Conservation (phyloP, 2,113 vertebrate species). For the Bos javanicus region DNA sequence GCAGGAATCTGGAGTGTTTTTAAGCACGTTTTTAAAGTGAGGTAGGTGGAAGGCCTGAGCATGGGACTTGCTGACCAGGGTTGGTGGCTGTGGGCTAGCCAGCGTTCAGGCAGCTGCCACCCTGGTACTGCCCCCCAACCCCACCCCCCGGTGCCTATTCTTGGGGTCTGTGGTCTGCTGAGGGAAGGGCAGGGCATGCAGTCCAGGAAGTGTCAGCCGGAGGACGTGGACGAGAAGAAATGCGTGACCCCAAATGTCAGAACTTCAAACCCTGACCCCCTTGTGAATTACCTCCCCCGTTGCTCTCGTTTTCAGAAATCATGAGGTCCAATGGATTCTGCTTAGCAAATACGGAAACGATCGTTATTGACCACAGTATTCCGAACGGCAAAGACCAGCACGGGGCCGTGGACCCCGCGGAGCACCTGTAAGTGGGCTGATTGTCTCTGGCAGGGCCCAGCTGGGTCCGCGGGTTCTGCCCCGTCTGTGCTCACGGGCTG, state of each 20-base stretch:
- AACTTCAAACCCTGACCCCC: background rate
- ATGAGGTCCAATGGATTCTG: slow-evolving; percentile 99
- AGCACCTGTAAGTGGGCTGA: slow-evolving; percentile 86
- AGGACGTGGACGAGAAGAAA: background rate
- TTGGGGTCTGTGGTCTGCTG: background rate
- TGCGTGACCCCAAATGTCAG: background rate
- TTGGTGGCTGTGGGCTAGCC: too few species aligned
- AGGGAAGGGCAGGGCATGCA: background rate
- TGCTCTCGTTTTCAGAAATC: slow-evolving; percentile 86
- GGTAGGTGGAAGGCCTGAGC: background rate
- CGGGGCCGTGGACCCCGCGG: slow-evolving; percentile 87
- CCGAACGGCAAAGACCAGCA: slow-evolving; percentile 91
- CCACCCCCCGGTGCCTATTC: background rate
- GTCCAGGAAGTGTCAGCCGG: background rate
- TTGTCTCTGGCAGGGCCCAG: rapidly evolving
- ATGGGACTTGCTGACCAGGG: background rate
- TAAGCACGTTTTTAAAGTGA: background rate
- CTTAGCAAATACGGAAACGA: slow-evolving; percentile 97
- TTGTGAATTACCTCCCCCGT: background rate
- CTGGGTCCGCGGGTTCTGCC: background rate
- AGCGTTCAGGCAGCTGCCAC: background rate
- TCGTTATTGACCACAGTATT: slow-evolving; percentile 93
- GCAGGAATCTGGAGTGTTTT: background rate
- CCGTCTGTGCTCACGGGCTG: background rate
- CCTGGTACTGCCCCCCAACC: background rate